These are phyloP conservation scores for Drosophila sucinea DNA, from an alignment of 1,140 invertebrate genomes.

Conservation along the genomic window DNA sequence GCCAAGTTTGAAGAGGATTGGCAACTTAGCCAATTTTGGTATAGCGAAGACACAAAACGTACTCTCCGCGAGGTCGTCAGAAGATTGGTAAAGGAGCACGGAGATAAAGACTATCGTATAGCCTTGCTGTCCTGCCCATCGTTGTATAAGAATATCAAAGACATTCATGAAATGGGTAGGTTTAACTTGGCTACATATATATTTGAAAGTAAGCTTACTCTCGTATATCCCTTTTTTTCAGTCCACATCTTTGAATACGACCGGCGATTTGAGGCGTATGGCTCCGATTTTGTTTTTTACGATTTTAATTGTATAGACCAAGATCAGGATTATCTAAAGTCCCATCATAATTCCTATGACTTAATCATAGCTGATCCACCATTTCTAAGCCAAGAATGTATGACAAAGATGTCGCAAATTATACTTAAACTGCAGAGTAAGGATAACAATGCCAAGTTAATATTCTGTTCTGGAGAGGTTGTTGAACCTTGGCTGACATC, in stretches of 20 bases:
- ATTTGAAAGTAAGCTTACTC: no score
- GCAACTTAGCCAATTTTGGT: conserved; percentile 99
- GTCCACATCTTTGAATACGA: conserved; percentile 93
- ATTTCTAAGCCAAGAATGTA: conserved; percentile 96
- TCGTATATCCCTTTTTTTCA: conserved; percentile 82
- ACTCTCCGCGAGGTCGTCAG: conserved; percentile 87
- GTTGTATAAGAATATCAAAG: conserved; percentile 89
- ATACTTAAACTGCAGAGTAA: conserved; percentile 89
- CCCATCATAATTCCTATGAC: conserved; percentile 88
- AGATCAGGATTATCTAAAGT: conserved; percentile 85
- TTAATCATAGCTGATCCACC: conserved; percentile 96
- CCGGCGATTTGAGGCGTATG: conserved; percentile 90
- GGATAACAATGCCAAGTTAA: conserved; percentile 86
- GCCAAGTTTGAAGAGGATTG: conserved; percentile 91
- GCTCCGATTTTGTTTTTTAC: conserved; percentile 92
- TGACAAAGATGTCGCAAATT: conserved; percentile 92
- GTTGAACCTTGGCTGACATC: conserved; percentile 89
- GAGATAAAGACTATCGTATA: conserved; percentile 85
- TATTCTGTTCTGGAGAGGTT: conserved; percentile 94
- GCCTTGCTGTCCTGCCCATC: conserved; percentile 96
- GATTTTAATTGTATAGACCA: conserved; percentile 92
- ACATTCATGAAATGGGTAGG: conserved; percentile 61
- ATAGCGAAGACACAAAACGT: conserved; percentile 90
- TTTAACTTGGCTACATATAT: background rate
- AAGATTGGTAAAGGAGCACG: conserved; percentile 37